Evolutionary conservation across 2,113 vertebrate genomes (phyloP).

Genomic region (Heterochromis multidens): DNA sequence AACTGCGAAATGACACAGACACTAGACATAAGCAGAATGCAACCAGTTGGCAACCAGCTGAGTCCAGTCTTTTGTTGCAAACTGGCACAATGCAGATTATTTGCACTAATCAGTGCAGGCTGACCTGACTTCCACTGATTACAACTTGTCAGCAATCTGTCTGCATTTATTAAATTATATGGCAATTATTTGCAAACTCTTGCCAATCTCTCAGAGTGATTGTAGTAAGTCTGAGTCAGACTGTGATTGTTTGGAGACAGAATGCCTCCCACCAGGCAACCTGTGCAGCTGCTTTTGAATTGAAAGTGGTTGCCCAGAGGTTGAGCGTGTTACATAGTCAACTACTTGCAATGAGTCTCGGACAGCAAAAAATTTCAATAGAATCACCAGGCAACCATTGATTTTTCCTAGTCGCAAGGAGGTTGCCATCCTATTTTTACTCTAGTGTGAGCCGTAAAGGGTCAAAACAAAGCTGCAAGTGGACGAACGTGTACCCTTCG

Average conservation of each 20-base stretch:
- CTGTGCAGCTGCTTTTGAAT: not conserved
- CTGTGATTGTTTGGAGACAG: not conserved
- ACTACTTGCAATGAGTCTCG: not conserved
- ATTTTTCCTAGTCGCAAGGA: not conserved
- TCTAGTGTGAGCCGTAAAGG: not conserved
- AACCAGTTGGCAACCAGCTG: not conserved
- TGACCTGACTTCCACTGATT: not conserved
- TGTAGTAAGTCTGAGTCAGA: not conserved
- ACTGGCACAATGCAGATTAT: not conserved
- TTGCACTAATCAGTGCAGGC: not conserved
- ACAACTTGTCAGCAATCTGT: not conserved
- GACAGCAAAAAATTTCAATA: not conserved
- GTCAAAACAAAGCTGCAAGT: not conserved
- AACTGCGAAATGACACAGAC: too few relatives aligned
- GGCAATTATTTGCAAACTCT: not conserved
- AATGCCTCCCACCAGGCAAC: not conserved
- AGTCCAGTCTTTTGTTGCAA: not conserved
- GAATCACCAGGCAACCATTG: not conserved
- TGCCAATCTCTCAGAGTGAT: not conserved
- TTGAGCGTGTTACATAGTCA: not conserved
- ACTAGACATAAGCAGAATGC: not conserved
- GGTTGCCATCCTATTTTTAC: not conserved
- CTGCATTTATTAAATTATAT: not conserved
- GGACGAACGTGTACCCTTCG: too few relatives aligned
- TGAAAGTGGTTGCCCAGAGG: not conserved